Evolutionary conservation across 2,113 vertebrate genomes (phyloP), one percentile per base, ranked within the genome.

Genomic region (Coptodon rendalli): DNA sequence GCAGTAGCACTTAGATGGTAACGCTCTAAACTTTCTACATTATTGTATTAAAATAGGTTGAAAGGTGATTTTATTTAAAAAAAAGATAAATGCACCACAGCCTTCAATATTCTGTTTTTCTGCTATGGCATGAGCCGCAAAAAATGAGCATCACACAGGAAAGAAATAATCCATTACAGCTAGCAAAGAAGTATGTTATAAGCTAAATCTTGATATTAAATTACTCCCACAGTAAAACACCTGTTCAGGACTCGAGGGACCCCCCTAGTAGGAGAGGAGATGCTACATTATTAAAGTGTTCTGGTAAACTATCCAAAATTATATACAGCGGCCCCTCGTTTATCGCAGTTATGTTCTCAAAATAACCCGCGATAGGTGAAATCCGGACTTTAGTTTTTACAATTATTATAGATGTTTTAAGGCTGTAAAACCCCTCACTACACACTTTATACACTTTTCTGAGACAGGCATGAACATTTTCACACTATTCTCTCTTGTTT

Each of bases 381-480:
- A 56, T 24, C 53, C 6, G 19, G 6, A 13, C 11, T 56, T 24
- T 0, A 12, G 22, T 52, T 22, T 54, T 54, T 24, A 24, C n/a
- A 54, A 54, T 54, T 12, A 12, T 54, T 54, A 4, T 24, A 2
- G 52, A 53, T 53, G 19, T 52, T 52, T n/a, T 52, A 53, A 53
- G 19, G 50, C 9, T 53, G 50, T 10, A n/a, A 53, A 53, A 10
- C 3, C 19, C 0, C 6, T 53, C 19, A 53, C 19, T 22, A 11
- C 52, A 53, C 19, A 53, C 19, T 53, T 1, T 3, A 2, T 11
- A 53, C 5, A 53, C 19, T 54, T 54, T 22, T 22, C n/a, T 22
- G 5, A 54, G 52, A 54, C n/a, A 12, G 52, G 0, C n/a, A 0
- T 6, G n/a, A n/a, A 4, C 52, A 0, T 54, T 54, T 54, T 54